A percentile compares a stretch with the other conserved stretches of the same genome.
Conservation (phyloP, 2,797 vertebrate genomes). For the Cryptoprocta ferox region DNA sequence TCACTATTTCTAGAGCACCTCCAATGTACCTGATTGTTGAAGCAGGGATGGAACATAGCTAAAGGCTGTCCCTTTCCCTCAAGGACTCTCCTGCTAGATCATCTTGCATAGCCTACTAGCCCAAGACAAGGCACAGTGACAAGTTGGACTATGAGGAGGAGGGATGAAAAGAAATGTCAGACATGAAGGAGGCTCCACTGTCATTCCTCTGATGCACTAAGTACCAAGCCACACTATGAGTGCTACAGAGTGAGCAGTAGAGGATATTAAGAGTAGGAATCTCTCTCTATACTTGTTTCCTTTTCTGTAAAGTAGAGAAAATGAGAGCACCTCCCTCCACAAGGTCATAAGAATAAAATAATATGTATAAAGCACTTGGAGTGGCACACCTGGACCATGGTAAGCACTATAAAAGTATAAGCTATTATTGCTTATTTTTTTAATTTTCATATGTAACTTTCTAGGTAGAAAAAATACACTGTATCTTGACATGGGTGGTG, state of each 20-base stretch:
- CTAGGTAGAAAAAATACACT: not conserved
- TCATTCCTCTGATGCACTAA: not conserved
- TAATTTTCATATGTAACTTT: not conserved
- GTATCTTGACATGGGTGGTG: not conserved
- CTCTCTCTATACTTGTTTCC: not conserved
- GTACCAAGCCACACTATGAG: not conserved
- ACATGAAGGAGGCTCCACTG: not conserved
- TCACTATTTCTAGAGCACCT: not conserved
- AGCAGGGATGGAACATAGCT: fast-evolving
- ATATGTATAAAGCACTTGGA: not conserved
- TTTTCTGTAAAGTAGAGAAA: not conserved
- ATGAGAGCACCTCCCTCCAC: not conserved
- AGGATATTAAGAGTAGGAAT: not conserved
- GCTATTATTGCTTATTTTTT: not conserved
- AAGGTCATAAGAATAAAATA: not conserved
- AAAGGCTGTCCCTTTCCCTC: not conserved
- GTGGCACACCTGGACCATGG: no score
- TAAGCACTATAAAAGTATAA: not conserved
- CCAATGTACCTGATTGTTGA: fast-evolving
- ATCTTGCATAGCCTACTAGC: not conserved
- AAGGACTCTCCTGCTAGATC: not conserved
- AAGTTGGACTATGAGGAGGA: not conserved
- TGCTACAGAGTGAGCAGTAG: not conserved
- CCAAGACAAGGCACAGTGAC: not conserved
- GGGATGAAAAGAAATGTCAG: not conserved